These are phyloP conservation scores for Festucalex cinctus DNA, from an alignment of 2,113 vertebrate species.

Conservation along the genomic window DNA sequence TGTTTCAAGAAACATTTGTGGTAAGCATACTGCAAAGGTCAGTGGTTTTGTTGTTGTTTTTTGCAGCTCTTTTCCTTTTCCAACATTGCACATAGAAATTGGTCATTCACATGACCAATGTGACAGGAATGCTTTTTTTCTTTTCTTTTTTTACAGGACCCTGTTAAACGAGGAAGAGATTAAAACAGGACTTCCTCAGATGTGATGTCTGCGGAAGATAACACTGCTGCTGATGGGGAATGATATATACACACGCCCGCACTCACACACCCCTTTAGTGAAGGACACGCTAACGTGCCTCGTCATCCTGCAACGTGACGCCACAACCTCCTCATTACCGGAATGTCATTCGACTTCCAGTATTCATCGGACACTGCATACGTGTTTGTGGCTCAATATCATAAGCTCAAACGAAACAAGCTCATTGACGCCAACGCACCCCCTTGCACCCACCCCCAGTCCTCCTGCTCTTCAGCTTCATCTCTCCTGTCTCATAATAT, in stretches of 20 bases:
- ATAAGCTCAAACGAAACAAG: neutral
- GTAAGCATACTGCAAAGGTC: too few species aligned
- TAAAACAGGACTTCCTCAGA: conserved; percentile 24
- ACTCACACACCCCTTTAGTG: conserved; percentile 9
- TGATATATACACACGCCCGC: neutral
- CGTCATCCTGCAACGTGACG: conserved; percentile 17
- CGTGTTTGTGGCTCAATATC: conserved; percentile 20
- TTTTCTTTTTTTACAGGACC: conserved; percentile 9
- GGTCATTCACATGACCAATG: neutral
- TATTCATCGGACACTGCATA: conserved; percentile 37
- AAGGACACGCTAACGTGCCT: conserved; percentile 20
- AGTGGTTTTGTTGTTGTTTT: too few species aligned
- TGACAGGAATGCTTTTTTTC: conserved; percentile 11
- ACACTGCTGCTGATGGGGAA: conserved; percentile 39
- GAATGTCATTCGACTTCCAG: conserved; percentile 44
- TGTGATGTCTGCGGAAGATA: conserved; percentile 40
- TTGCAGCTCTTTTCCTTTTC: too few species aligned
- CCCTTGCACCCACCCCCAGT: neutral
- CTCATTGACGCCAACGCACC: conserved; percentile 16
- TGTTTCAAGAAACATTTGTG: too few species aligned
- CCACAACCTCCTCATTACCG: conserved; percentile 33
- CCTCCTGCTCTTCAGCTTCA: conserved; percentile 23
- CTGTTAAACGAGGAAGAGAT: conserved; percentile 33
- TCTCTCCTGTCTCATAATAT: conserved; percentile 48
- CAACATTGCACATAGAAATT: too few species aligned